Evolutionary conservation across 2,113 vertebrate genomes (phyloP).

Genomic region (Gorilla gorilla): DNA sequence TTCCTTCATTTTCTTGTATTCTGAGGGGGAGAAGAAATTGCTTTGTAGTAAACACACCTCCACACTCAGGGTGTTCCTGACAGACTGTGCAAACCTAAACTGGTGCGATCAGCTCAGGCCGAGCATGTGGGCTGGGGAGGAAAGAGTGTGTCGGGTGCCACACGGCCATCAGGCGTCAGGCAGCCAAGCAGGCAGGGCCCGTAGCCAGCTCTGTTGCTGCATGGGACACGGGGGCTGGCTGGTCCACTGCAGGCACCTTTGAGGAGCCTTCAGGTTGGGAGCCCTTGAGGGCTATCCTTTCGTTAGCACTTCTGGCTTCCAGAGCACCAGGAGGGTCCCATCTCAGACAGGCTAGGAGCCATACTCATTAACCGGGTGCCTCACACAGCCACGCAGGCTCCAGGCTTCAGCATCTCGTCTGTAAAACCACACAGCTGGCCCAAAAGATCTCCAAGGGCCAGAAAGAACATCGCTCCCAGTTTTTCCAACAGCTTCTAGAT

Average conservation of each 20-base stretch:
- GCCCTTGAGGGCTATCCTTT: not conserved
- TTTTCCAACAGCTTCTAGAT: not conserved
- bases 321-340: accelerated
- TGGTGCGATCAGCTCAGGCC: accelerated
- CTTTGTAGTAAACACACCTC: not conserved
- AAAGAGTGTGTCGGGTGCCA: not conserved
- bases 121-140: accelerated
- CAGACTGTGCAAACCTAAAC: not conserved
- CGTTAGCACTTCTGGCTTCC: accelerated
- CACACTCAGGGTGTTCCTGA: not conserved
- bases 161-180: not conserved
- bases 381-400: too few species aligned
- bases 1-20: not conserved
- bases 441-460: not conserved
- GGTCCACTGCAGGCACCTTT: not conserved
- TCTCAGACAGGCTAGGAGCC: not conserved
- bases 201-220: too few species aligned
- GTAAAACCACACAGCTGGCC: not conserved
- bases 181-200: not conserved
- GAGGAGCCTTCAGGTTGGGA: not conserved
- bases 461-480: not conserved
- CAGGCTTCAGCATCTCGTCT: not conserved
- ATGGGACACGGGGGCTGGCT: not conserved
- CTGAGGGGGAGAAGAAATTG: not conserved
- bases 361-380: not conserved